Base-by-base conservation (phyloP, 2,888 invertebrate species). In the Caenorhabditis plicata region DNA sequence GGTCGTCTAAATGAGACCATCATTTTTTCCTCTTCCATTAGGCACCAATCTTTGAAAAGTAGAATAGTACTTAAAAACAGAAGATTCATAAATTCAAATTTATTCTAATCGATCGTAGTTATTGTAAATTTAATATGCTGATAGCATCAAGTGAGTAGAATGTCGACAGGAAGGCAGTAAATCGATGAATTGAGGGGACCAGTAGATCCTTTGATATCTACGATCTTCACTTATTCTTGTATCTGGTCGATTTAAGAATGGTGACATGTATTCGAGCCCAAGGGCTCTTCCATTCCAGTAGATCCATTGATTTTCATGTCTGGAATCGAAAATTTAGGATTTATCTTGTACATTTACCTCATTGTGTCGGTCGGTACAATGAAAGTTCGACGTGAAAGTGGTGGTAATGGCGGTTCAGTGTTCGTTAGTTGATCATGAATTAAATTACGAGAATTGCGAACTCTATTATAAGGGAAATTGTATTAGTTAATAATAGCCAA, bases 121-220 rank as follows among this genome's bases (percentile, higher is more conserved):
- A n/a, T n/a, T n/a, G n/a, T n/a, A n/a, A n/a, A n/a, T 43, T 64
- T 40, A 75, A 53, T 78, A 78, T n/a, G 77, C 73, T 23, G 68
- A 69, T 29, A 77, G 66, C 72, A 77, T 71, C 15, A 74, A 43
- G 44, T 72, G 69, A 31, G 75, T 61, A 20, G 65, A 71, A 46
- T 77, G 77, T 32, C 77, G 68, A 36, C 73, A 73, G 11, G 70
- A 64, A 2, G 75, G 77, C 13, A 72, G 61, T 20, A 68, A 50
- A 50, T 68, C 65, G 38, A 76, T 58, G 60, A 76, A 68, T 13
- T 66, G 51, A 13, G 74, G 72, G 9, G 72, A 66, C 68, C 69
- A 70, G 56, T 51, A 74, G 47, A 75, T 66, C 26, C 71, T 52
- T 26, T 75, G 69, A 33, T 73, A 69, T 19, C 70, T 50, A 33